Percentiles rank a stretch among this genome's conserved stretches.
Conservation (phyloP, 2,113 vertebrate species). For the Myrmecophaga tridactyla region DNA sequence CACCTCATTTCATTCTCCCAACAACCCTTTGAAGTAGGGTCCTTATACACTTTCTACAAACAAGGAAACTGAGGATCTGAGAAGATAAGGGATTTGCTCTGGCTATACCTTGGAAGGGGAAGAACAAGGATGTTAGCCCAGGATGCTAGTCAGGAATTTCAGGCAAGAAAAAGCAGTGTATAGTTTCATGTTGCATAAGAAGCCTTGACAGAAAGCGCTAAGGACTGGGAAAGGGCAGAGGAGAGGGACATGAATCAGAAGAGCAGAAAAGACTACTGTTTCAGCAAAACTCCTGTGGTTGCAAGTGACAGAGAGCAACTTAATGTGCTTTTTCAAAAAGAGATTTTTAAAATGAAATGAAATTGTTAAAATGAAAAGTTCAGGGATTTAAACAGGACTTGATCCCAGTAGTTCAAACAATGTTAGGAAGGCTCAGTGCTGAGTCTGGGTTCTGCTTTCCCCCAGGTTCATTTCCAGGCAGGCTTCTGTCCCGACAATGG, state of each 20-base stretch:
- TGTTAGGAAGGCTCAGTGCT: background rate
- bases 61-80: background rate
- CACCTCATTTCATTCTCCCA: background rate
- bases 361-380: background rate
- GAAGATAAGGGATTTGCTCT: background rate
- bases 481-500: background rate
- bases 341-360: no score
- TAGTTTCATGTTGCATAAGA: background rate
- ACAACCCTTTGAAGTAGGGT: no score
- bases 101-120: background rate
- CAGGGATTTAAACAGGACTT: no score
- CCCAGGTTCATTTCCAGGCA: background rate
- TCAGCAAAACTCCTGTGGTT: background rate
- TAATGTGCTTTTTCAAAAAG: background rate
- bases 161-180: no score
- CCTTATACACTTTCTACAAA: background rate
- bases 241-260: background rate
- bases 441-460: background rate
- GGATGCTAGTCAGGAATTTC: background rate
- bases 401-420: background rate
- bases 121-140: background rate
- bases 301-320: background rate
- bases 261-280: background rate
- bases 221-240: background rate
- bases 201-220: background rate